Evolutionary conservation across 2,888 invertebrate genomes (phyloP).

Genomic region (Norana najaformis): DNA sequence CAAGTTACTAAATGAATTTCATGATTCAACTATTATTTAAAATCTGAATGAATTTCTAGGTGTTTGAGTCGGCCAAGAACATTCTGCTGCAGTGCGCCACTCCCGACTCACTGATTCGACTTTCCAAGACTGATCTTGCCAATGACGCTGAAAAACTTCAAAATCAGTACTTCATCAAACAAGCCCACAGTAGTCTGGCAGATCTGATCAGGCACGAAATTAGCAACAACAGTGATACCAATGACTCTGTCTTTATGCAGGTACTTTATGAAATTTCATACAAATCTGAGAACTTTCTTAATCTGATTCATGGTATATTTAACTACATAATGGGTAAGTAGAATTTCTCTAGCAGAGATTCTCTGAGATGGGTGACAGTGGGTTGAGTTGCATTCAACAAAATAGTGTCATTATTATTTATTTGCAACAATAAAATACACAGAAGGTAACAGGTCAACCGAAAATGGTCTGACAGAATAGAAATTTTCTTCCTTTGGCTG

Average conservation of each 20-base stretch:
- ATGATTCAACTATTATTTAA: background rate
- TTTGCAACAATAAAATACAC: no score
- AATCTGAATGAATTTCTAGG: background rate
- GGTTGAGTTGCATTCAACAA: no score
- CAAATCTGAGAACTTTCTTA: background rate
- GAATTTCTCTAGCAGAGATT: no score
- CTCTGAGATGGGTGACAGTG: no score
- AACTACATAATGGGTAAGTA: no score
- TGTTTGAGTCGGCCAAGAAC: constrained; percentile 14
- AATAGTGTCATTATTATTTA: no score
- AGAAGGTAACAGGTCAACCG: no score
- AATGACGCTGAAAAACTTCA: constrained; percentile 37
- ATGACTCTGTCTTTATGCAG: constrained; percentile 6
- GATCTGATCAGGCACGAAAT: constrained; percentile 46
- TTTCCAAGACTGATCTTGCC: constrained; percentile 41
- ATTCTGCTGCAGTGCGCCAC: constrained; percentile 54
- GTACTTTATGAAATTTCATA: constrained; percentile 9
- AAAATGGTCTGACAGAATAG: no score
- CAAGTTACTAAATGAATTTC: no score
- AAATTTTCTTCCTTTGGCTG: no score
- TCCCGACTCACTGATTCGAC: constrained; percentile 52
- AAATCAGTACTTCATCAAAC: constrained; percentile 48
- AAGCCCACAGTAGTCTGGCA: constrained; percentile 51
- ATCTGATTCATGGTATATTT: background rate
- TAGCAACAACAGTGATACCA: background rate